phyloP scores from a whole-genome alignment of 2,888 invertebrate species.

The Pardosa pseudoannulata region DNA sequence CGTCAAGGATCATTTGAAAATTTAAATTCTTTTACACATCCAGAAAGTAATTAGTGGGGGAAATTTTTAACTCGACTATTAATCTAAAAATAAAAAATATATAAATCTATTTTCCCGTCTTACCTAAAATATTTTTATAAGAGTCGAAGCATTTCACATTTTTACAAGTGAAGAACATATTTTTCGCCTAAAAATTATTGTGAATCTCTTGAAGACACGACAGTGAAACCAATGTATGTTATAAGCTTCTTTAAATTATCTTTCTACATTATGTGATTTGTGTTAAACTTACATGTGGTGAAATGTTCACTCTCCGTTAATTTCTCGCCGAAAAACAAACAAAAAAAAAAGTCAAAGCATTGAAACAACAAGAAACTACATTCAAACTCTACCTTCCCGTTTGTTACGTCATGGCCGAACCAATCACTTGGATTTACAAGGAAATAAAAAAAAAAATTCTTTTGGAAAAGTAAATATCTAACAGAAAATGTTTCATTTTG shows the following conservation, averaged over 20 bases:
- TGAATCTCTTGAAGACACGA: not conserved
- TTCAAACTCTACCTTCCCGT: constrained; percentile 32
- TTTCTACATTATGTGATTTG: not conserved
- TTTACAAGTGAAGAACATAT: constrained; percentile 35
- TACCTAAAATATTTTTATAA: constrained; percentile 1
- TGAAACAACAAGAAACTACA: constrained; percentile 21
- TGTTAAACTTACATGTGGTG: not conserved
- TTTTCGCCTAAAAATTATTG: constrained; percentile 39
- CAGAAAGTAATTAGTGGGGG: too few relatives aligned
- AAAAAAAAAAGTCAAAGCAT: not conserved
- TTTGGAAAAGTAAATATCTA: not conserved
- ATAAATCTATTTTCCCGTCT: not conserved
- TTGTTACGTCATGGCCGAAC: constrained; percentile 56
- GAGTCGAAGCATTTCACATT: not conserved
- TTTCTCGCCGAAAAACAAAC: not conserved
- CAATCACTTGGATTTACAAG: not conserved
- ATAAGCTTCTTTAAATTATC: not conserved
- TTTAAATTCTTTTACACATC: too few relatives aligned
- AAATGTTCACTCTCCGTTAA: not conserved
- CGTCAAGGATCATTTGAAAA: too few relatives aligned
- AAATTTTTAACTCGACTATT: not conserved
- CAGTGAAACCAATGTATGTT: too few relatives aligned
- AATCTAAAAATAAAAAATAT: not conserved
- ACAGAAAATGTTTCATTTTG: too few relatives aligned
- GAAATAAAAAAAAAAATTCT: not conserved